Evolutionary conservation across 2,888 invertebrate genomes (phyloP).

Genomic region (Pseudoips prasinana): DNA sequence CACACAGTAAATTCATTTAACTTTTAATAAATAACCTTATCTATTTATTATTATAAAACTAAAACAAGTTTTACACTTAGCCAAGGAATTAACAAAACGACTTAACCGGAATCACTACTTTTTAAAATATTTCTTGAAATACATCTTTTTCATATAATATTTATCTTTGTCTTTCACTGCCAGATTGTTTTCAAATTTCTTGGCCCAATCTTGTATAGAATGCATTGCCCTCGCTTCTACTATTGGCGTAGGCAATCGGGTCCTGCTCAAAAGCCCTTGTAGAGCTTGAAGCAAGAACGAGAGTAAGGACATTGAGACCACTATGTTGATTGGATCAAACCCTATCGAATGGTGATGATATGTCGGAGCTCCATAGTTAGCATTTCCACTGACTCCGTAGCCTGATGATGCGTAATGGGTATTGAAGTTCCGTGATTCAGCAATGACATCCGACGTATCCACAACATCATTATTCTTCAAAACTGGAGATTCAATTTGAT

Average conservation of each 20-base stretch:
- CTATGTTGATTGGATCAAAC: constrained; percentile 76
- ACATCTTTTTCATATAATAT: constrained; percentile 53
- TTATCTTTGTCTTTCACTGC: constrained; percentile 37
- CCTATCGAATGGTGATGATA: constrained; percentile 78
- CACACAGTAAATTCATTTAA: too few relatives aligned
- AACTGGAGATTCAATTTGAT: constrained; percentile 60
- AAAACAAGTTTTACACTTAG: too few relatives aligned
- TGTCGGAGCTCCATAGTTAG: constrained; percentile 52
- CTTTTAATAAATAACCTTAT: too few relatives aligned
- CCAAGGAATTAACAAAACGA: too few relatives aligned
- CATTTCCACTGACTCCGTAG: constrained; percentile 56
- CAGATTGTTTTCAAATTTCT: constrained; percentile 44
- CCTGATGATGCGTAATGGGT: constrained; percentile 56
- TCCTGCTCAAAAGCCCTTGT: constrained; percentile 63
- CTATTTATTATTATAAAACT: too few relatives aligned
- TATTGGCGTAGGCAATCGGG: constrained; percentile 63
- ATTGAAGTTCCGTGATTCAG: constrained; percentile 54
- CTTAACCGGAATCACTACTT: constrained; percentile 27
- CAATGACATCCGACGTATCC: constrained; percentile 26
- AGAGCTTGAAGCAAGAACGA: constrained; percentile 73
- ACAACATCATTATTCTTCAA: constrained; percentile 37
- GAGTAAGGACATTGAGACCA: constrained; percentile 71
- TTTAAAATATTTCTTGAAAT: constrained; percentile 47
- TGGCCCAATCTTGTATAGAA: constrained; percentile 52
- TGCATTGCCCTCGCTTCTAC: constrained; percentile 59